Conservation (phyloP, 2,888 invertebrate species). For the Erynnis tages region DNA sequence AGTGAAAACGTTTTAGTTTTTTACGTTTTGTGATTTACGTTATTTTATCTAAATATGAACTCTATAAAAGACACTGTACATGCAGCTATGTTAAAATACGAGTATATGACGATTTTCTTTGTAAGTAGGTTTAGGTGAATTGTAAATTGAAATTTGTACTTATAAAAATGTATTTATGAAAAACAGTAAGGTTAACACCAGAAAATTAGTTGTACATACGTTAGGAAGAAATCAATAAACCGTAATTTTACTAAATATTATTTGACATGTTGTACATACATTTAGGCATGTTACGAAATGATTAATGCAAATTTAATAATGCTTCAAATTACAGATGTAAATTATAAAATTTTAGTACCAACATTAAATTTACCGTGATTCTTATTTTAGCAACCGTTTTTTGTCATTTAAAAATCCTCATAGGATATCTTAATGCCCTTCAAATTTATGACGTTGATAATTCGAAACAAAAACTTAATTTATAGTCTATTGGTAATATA, state of each 20-base stretch:
- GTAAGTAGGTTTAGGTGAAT: slow-evolving; percentile 69
- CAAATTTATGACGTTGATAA: not conserved
- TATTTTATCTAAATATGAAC: slow-evolving; percentile 47
- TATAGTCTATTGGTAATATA: slow-evolving; percentile 51
- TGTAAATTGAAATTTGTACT: slow-evolving; percentile 73
- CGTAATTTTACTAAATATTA: slow-evolving; percentile 62
- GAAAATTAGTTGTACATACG: slow-evolving; percentile 78
- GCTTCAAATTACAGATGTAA: slow-evolving; percentile 12
- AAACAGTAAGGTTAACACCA: slow-evolving; percentile 81
- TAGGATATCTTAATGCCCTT: not conserved
- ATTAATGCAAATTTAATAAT: slow-evolving; percentile 18
- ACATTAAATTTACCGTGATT: not conserved
- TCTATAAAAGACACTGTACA: slow-evolving; percentile 57
- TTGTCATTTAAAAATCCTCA: not conserved
- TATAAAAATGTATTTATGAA: slow-evolving; percentile 78
- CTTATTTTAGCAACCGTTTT: not conserved
- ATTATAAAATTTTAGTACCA: slow-evolving; percentile 33
- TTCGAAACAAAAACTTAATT: slow-evolving; percentile 31
- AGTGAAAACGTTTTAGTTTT: slow-evolving; percentile 33
- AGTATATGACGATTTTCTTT: slow-evolving; percentile 52
- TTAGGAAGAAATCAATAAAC: slow-evolving; percentile 64
- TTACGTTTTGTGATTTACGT: slow-evolving; percentile 44
- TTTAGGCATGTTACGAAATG: slow-evolving; percentile 43
- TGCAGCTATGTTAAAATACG: slow-evolving; percentile 64
- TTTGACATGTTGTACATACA: slow-evolving; percentile 71